Conservation (phyloP, 1,140 invertebrate species). For the Conus ventricosus region DNA sequence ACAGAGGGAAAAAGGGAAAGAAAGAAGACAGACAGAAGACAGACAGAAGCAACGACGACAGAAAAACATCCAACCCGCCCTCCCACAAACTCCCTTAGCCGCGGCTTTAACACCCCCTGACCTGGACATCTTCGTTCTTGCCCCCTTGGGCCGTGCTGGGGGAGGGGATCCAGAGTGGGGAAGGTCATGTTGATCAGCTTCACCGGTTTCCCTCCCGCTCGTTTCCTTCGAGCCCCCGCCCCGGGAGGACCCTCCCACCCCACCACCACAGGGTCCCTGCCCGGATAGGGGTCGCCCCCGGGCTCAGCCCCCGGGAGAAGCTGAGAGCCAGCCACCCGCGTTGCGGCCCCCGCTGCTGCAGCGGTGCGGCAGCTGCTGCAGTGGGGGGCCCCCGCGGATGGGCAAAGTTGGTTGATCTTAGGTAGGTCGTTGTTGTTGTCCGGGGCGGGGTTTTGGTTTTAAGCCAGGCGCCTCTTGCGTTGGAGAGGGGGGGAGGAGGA, state of each 20-base stretch:
- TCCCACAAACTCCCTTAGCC: no score
- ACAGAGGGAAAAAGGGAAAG: neutral
- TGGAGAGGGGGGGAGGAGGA: neutral
- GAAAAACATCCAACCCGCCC: neutral
- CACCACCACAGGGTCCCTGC: neutral
- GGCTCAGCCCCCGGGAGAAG: neutral
- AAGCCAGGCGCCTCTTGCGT: constrained; percentile 63
- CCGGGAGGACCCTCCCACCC: constrained; percentile 74
- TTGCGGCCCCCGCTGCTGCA: neutral
- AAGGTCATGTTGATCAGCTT: constrained; percentile 89
- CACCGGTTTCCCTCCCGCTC: constrained; percentile 94
- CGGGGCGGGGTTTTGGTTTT: constrained; percentile 49
- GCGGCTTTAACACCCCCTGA: constrained; percentile 52
- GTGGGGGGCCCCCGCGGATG: neutral
- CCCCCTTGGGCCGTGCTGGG: constrained; percentile 28
- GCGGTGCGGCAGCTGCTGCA: neutral
- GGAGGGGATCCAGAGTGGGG: constrained; percentile 68
- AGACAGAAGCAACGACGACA: no score
- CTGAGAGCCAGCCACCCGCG: neutral
- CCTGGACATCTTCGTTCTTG: constrained; percentile 53
- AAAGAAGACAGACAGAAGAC: neutral
- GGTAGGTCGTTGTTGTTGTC: constrained; percentile 65
- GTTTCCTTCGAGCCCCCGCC: constrained; percentile 92
- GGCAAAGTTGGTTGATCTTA: neutral
- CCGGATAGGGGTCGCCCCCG: neutral